Conservation (phyloP, 2,888 invertebrate species). For the Clistopyga incitator region DNA sequence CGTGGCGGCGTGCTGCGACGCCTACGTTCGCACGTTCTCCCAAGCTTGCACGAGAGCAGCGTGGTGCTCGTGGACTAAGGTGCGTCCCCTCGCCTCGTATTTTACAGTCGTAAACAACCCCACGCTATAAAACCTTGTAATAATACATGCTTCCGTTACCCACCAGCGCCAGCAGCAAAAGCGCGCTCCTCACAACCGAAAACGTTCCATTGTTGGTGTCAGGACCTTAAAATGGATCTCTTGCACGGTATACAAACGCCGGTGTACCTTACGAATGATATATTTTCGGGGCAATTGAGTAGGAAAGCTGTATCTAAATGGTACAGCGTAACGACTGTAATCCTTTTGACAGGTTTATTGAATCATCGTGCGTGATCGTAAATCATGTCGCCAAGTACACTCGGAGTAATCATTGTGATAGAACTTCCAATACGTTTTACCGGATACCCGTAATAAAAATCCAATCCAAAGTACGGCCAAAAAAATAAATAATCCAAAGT, state of each 20-base stretch:
- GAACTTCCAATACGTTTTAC: neutral
- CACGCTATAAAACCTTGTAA: constrained; percentile 72
- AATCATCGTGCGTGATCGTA: constrained; percentile 11
- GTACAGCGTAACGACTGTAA: neutral
- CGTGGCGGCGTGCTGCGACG: constrained; percentile 36
- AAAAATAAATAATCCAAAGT: too few species aligned
- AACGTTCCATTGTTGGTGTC: constrained; percentile 28
- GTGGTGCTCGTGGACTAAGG: constrained; percentile 38
- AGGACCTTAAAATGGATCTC: constrained; percentile 42
- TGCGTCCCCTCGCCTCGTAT: constrained; percentile 64
- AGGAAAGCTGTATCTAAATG: constrained; percentile 10
- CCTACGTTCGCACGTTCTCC: constrained; percentile 22
- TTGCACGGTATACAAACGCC: constrained; percentile 20
- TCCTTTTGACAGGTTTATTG: constrained; percentile 14
- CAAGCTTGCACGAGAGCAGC: constrained; percentile 29
- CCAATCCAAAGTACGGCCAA: too few species aligned
- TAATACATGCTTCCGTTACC: constrained; percentile 71
- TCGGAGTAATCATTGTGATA: neutral
- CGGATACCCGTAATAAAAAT: neutral
- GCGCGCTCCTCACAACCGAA: constrained; percentile 12
- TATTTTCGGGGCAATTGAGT: constrained; percentile 20
- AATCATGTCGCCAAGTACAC: constrained; percentile 2
- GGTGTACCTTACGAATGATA: constrained; percentile 17
- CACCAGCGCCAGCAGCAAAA: constrained; percentile 9
- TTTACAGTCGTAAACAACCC: constrained; percentile 73